These are phyloP conservation scores for Andrena marginata DNA, from an alignment of 2,888 invertebrate species.

Conservation along the genomic window DNA sequence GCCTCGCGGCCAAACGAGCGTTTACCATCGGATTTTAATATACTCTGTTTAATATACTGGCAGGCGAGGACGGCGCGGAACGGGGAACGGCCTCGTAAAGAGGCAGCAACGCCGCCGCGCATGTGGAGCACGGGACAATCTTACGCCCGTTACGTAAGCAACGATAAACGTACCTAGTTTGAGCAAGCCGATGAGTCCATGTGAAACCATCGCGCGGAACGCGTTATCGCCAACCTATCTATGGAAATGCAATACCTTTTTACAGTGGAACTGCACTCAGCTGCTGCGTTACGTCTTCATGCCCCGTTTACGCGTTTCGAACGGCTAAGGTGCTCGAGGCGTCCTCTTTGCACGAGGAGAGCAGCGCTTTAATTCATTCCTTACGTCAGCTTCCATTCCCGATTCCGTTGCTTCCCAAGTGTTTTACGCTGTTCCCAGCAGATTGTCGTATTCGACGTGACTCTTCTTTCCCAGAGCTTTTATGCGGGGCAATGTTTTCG, in stretches of 20 bases:
- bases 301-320: neutral
- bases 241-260: slow-evolving; percentile 54
- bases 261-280: slow-evolving; percentile 1
- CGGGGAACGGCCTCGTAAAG: slow-evolving; percentile 51
- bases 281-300: slow-evolving; percentile 16
- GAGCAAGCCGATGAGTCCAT: slow-evolving; percentile 37
- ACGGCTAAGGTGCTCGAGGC: neutral
- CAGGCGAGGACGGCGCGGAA: slow-evolving; percentile 55
- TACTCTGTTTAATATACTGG: slow-evolving; percentile 42
- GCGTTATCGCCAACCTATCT: slow-evolving; percentile 56
- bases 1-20: slow-evolving; percentile 29
- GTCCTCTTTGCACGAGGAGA: neutral
- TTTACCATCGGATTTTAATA: slow-evolving; percentile 55
- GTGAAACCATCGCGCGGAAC: slow-evolving; percentile 26
- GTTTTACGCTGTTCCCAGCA: too few species aligned
- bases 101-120: slow-evolving; percentile 43
- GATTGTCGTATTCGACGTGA: too few species aligned
- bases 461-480: too few species aligned
- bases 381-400: neutral
- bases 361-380: neutral
- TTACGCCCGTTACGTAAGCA: slow-evolving; percentile 69
- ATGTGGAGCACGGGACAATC: slow-evolving; percentile 67
- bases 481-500: too few species aligned
- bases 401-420: neutral
- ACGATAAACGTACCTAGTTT: slow-evolving; percentile 73